A percentile compares a stretch with the other conserved stretches of the same genome.
phyloP scores from a whole-genome alignment of 2,888 invertebrate species.

The Lasioglossum zephyrum region DNA sequence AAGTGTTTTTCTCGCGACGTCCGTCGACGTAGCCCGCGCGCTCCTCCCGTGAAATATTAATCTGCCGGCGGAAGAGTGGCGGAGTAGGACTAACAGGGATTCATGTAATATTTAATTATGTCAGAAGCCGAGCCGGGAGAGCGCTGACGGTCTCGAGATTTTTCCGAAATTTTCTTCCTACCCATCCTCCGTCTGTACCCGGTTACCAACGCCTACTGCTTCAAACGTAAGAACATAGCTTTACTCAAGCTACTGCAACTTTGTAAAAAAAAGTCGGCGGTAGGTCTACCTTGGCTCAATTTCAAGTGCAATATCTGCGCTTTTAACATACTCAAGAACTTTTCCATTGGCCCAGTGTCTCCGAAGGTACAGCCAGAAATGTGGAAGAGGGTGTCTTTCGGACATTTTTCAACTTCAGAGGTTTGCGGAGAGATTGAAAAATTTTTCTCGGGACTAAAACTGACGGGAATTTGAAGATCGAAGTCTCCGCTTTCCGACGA shows the following conservation, averaged over 20 bases:
- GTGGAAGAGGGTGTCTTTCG: neutral
- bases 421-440: neutral
- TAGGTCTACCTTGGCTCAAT: neutral
- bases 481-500: neutral
- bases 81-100: constrained; percentile 56
- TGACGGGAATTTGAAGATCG: neutral
- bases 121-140: constrained; percentile 41
- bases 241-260: neutral
- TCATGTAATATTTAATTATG: constrained; percentile 69
- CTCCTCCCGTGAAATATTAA: constrained; percentile 63
- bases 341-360: neutral
- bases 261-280: neutral
- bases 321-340: neutral
- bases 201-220: neutral
- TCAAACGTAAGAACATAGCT: neutral
- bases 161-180: constrained; percentile 38
- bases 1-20: constrained; percentile 55
- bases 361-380: neutral
- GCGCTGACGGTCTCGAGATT: constrained; percentile 55
- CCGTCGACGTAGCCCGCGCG: constrained; percentile 30
- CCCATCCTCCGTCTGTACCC: neutral
- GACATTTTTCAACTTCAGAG: neutral
- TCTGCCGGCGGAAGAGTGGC: constrained; percentile 43
- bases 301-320: neutral
- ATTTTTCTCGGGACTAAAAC: neutral